These are phyloP conservation scores for Drosophila nigritarsus DNA, from an alignment of 2,888 invertebrate species.

Conservation along the genomic window DNA sequence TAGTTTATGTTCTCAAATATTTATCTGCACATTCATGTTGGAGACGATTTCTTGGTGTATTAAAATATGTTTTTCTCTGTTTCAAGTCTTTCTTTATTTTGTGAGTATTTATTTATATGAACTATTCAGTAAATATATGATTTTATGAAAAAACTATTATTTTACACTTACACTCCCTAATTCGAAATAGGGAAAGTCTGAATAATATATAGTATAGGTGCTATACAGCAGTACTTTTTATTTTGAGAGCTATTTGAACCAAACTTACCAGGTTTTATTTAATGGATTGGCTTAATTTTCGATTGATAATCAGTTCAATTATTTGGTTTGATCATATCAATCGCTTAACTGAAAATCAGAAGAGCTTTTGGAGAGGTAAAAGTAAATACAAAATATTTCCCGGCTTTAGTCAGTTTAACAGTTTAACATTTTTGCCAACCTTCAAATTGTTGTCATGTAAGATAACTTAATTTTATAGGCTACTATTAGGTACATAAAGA, in stretches of 20 bases:
- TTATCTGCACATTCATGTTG: background rate
- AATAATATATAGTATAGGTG: background rate
- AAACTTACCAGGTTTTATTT: background rate
- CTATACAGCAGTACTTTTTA: background rate
- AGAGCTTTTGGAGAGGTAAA: background rate
- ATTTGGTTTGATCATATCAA: background rate
- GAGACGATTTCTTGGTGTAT: background rate
- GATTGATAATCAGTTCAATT: background rate
- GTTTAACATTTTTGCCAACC: too few species aligned
- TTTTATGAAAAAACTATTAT: background rate
- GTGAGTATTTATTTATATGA: background rate
- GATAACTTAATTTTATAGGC: background rate
- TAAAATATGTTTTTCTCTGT: background rate
- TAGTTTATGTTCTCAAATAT: background rate
- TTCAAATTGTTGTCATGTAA: background rate
- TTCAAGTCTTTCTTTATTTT: background rate
- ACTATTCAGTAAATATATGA: too few species aligned
- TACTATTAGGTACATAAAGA: background rate
- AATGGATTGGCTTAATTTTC: background rate
- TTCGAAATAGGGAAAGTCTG: background rate
- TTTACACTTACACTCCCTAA: background rate
- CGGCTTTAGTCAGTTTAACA: background rate
- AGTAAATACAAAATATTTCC: background rate
- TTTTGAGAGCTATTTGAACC: background rate
- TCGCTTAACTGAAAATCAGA: background rate